Base-by-base conservation (phyloP, 2,888 invertebrate species). In the Pycnomerus fuliginosus region DNA sequence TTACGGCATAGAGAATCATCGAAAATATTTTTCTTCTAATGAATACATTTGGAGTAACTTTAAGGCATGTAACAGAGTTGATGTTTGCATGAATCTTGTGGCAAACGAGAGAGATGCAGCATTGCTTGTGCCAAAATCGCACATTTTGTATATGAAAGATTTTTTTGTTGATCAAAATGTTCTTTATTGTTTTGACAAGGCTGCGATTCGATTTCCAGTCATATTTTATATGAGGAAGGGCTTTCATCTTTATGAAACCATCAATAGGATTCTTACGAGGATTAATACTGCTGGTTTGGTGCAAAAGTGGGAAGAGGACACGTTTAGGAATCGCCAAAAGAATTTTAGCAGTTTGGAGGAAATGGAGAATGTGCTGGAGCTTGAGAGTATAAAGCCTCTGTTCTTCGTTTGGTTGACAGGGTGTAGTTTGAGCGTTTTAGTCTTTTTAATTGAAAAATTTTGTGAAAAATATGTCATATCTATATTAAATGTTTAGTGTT, bases 191-290 rank as follows among this genome's bases (percentile, higher is more conserved):
- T 44, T 44, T 14, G 16, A 34, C 4, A n/a, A 32, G 3, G 15
- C 29, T 13, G 10, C 33, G 1, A 16, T 44, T 5, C 12, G 20
- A 2, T 44, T 33, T 33, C 28, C 44, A 7, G 28, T 44, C 3
- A 37, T 15, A 28, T n/a, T 44, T 33, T 16, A 41, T 7, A 27
- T 44, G 34, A 25, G 16, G 8, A 44, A 40, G 33, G 44, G 44
- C 2, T 40, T 27, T 12, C 31, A 27, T 2, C 20, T 44, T 1
- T 28, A 15, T n/a, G 11, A 42, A 3, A 1, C 4, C 3, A 33
- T 44, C 7, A 29, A 44, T 28, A 16, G 7, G 2, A 16, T 40
- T 7, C 40, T 44, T 13, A 3, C 2, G 5, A 1, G 22, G 15
- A 3, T 22, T 3, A 12, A 22, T 12, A 39, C 15, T 10, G 15